Percentiles rank a stretch among this genome's conserved stretches.
Evolutionary conservation across 2,113 vertebrate species (phyloP).

Genomic region (Deroptyus accipitrinus): DNA sequence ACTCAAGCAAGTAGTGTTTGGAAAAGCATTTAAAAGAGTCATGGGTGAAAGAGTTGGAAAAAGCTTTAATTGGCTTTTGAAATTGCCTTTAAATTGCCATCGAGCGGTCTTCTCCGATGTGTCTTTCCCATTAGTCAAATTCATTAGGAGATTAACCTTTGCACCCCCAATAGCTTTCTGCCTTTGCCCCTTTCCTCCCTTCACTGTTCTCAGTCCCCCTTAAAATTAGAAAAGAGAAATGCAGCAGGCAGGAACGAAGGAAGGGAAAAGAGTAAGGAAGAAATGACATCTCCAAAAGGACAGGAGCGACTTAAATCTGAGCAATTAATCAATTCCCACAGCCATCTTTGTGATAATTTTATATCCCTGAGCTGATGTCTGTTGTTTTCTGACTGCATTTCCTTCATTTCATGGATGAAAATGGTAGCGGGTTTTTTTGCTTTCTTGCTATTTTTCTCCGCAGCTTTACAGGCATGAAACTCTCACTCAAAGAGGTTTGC

Average conservation of each 20-base stretch:
- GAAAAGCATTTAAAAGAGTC: neutral
- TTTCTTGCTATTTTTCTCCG: neutral
- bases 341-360: neutral
- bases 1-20: neutral
- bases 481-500: neutral
- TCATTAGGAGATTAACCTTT: neutral
- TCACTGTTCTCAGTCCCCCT: fast-evolving
- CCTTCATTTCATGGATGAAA: neutral
- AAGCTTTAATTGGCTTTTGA: neutral
- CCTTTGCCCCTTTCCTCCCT: neutral
- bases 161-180: neutral
- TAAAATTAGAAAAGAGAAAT: neutral
- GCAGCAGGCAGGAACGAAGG: neutral
- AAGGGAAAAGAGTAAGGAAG: neutral
- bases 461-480: neutral
- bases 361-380: neutral
- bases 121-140: neutral
- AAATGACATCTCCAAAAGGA: neutral
- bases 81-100: neutral
- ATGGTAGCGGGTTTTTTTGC: neutral
- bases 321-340: neutral
- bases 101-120: neutral
- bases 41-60: neutral
- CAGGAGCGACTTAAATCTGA: neutral
- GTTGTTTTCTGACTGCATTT: neutral